phyloP scores from a whole-genome alignment of 1,140 invertebrate species.

The Tenebrio molitor region DNA sequence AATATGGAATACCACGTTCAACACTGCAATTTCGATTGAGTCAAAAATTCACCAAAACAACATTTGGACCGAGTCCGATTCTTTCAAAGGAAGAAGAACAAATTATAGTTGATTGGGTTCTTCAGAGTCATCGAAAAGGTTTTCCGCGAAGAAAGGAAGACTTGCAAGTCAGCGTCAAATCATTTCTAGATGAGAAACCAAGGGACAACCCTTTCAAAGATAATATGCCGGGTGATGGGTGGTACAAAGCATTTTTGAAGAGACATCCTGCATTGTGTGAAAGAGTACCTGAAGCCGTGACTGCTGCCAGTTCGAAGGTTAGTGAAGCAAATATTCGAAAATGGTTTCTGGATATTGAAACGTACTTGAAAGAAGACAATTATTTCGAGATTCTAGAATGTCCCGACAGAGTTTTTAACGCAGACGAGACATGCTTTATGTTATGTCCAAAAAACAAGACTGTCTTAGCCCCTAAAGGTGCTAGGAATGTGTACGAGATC shows the following conservation, averaged over 20 bases:
- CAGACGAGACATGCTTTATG: conserved; percentile 62
- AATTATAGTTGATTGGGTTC: conserved; percentile 50
- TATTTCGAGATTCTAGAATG: too few species aligned
- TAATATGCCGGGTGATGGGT: conserved; percentile 59
- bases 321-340: conserved; percentile 60
- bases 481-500: conserved; percentile 58
- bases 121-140: conserved; percentile 39
- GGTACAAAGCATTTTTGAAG: conserved; percentile 61
- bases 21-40: conserved; percentile 45
- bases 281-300: conserved; percentile 50
- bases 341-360: conserved; percentile 64
- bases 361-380: conserved; percentile 56
- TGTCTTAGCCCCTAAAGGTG: conserved; percentile 58
- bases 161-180: conserved; percentile 47
- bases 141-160: conserved; percentile 53
- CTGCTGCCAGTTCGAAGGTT: conserved; percentile 56
- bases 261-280: conserved; percentile 56
- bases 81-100: conserved; percentile 48
- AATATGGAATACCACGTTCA: conserved; percentile 39
- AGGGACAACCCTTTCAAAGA: conserved; percentile 59
- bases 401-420: conserved; percentile 63
- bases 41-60: conserved; percentile 41
- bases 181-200: conserved; percentile 52
- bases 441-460: conserved; percentile 57
- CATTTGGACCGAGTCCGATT: conserved; percentile 46